Conservation (phyloP, 2,888 invertebrate species). For the Oxytorus armatus region DNA sequence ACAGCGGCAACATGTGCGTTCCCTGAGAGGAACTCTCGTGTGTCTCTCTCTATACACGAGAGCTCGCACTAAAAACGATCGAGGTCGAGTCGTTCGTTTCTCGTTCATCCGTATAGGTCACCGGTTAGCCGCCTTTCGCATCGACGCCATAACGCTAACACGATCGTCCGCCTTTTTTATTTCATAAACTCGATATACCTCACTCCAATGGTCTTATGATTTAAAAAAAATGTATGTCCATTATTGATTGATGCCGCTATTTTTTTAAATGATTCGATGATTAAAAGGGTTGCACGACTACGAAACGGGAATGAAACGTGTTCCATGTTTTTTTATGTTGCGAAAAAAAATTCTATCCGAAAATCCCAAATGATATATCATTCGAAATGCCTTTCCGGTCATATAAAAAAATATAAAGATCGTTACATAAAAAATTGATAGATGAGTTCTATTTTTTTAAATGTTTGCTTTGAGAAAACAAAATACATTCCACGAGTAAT, state of each 20-base stretch:
- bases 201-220: neutral
- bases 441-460: no score
- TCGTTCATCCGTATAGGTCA: constrained; percentile 72
- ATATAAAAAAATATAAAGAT: no score
- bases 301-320: no score
- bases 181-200: constrained; percentile 20
- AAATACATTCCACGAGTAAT: no score
- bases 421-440: no score
- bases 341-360: no score
- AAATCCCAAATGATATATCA: no score
- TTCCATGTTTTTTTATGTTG: no score
- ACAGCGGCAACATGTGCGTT: constrained; percentile 32
- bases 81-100: constrained; percentile 79
- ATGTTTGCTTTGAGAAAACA: no score
- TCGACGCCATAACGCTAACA: constrained; percentile 58
- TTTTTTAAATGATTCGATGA: neutral
- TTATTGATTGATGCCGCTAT: neutral
- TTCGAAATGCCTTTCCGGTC: no score
- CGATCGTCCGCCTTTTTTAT: constrained; percentile 28
- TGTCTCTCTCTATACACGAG: constrained; percentile 49
- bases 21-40: constrained; percentile 9
- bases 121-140: constrained; percentile 76
- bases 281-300: no score
- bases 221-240: neutral
- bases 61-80: constrained; percentile 81